phyloP scores from a whole-genome alignment of 1,140 invertebrate species.

The Bombus vancouverensis region DNA sequence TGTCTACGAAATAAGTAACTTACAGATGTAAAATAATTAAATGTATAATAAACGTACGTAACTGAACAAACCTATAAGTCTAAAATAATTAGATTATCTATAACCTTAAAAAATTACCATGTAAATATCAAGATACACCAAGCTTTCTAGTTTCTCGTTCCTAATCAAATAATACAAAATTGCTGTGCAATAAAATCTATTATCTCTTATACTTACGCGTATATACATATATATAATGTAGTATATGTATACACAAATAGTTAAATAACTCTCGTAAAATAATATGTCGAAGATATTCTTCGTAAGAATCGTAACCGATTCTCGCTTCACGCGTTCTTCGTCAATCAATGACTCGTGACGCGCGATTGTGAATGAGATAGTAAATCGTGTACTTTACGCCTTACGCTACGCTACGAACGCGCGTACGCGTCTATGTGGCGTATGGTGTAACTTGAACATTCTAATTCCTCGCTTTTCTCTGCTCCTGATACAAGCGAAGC shows the following conservation, averaged over 20 bases:
- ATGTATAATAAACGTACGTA: no score
- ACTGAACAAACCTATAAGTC: no score
- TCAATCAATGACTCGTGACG: background rate
- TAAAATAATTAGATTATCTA: background rate
- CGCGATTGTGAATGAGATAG: background rate
- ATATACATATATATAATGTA: background rate
- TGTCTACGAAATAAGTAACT: background rate
- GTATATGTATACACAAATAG: background rate
- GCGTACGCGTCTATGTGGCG: no score
- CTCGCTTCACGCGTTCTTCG: background rate
- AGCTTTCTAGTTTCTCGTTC: no score
- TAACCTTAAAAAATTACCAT: no score
- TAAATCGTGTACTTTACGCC: no score
- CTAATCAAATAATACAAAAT: background rate
- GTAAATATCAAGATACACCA: no score
- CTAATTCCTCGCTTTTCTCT: slow-evolving; percentile 56
- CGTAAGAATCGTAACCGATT: background rate
- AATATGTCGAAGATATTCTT: background rate
- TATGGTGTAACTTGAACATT: background rate
- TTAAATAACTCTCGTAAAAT: background rate
- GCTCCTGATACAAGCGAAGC: slow-evolving; percentile 57
- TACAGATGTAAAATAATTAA: no score
- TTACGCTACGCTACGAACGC: background rate
- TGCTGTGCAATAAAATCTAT: background rate
- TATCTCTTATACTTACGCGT: background rate